Conservation (phyloP, 2,797 vertebrate genomes). For the Podargus strigoides region DNA sequence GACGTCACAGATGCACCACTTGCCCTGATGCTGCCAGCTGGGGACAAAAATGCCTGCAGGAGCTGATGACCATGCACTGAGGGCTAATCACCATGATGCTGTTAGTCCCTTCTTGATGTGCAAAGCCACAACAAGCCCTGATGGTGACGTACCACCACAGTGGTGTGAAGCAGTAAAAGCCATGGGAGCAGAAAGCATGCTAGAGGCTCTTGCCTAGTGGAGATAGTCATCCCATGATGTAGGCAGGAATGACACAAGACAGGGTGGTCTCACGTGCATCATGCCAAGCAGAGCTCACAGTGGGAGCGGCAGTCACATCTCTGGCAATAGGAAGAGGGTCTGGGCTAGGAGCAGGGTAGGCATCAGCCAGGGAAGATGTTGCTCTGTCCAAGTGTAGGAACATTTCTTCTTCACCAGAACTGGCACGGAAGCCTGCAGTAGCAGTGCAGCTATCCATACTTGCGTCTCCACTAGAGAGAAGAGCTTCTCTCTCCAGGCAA, state of each 20-base stretch:
- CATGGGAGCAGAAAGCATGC: rapidly evolving
- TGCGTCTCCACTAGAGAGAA: not conserved
- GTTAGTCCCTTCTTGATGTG: not conserved
- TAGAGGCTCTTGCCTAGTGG: not conserved
- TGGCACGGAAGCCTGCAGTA: not conserved
- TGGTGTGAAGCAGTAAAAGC: not conserved
- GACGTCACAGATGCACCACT: rapidly evolving
- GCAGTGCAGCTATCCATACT: not conserved
- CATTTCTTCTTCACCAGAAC: not conserved
- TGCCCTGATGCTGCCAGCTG: not conserved
- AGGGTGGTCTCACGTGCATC: not conserved
- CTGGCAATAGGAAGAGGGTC: not conserved
- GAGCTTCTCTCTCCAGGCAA: not conserved
- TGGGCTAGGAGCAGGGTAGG: not conserved
- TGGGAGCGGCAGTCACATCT: not conserved
- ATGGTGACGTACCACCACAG: rapidly evolving
- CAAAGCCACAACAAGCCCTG: rapidly evolving
- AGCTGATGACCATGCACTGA: not conserved
- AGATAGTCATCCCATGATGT: not conserved
- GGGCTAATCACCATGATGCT: too few species aligned
- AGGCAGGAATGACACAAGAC: not conserved
- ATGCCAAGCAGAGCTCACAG: not conserved
- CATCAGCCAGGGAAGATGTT: not conserved
- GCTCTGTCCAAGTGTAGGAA: not conserved
- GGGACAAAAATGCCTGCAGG: not conserved